Evolutionary conservation across 2,113 vertebrate genomes (phyloP).

Genomic region (Cricetomys ansorgei): DNA sequence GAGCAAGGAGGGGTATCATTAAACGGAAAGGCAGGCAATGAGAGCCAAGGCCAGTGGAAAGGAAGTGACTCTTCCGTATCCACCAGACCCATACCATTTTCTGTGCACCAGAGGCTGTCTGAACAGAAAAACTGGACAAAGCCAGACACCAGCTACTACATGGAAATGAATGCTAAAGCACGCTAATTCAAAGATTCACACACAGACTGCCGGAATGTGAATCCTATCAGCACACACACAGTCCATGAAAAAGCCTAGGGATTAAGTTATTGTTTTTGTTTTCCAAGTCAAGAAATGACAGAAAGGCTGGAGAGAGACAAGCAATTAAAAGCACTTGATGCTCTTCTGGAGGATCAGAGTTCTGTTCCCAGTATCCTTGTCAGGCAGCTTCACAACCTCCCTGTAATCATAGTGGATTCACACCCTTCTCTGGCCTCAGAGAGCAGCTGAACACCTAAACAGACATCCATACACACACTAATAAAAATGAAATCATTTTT

Average conservation of each 20-base stretch:
- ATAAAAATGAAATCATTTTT: neutral
- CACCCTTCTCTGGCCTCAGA: neutral
- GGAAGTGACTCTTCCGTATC: conserved; percentile 48
- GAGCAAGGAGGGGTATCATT: conserved; percentile 56
- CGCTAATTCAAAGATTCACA: conserved; percentile 34
- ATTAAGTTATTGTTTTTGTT: conserved; percentile 11
- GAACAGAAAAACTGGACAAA: conserved; percentile 52
- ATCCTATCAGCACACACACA: conserved; percentile 28
- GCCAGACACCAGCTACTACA: neutral
- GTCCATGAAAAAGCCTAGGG: neutral
- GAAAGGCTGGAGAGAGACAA: neutral
- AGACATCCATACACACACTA: neutral
- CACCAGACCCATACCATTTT: conserved; percentile 22
- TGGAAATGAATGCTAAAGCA: conserved; percentile 26
- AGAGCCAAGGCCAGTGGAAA: conserved; percentile 61
- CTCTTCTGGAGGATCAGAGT: neutral
- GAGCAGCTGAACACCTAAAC: neutral
- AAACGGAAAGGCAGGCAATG: conserved; percentile 62
- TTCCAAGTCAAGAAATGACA: neutral
- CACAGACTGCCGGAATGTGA: neutral
- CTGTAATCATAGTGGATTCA: neutral
- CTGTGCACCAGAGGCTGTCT: neutral
- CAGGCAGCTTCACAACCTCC: neutral
- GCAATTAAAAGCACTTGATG: neutral
- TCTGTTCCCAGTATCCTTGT: neutral